A percentile compares a stretch with the other conserved stretches of the same genome.
phyloP scores from a whole-genome alignment of 2,113 vertebrate species.

The Onychostoma macrolepis region DNA sequence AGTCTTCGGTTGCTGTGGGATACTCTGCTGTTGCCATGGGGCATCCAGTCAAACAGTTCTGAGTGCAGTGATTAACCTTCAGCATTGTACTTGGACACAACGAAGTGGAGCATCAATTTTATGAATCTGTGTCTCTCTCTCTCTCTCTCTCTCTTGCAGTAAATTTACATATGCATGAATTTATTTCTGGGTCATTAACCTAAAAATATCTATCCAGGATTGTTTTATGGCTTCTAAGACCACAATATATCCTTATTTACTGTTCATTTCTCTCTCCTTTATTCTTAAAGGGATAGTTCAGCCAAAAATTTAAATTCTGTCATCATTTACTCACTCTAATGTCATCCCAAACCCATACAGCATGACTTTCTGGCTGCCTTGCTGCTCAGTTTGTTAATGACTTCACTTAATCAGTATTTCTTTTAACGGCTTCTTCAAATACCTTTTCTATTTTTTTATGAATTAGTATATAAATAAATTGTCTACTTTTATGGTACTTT shows the following conservation, averaged over 20 bases:
- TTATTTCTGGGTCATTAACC: not conserved
- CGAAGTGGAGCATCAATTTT: not conserved
- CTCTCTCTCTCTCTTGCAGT: not conserved
- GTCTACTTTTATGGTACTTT: too few relatives aligned
- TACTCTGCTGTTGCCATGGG: not conserved
- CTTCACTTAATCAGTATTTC: not conserved
- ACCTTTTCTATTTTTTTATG: not conserved
- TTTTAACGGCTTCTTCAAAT: not conserved
- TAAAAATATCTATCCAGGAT: not conserved
- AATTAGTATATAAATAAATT: not conserved
- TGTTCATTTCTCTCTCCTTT: not conserved
- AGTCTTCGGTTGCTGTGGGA: not conserved
- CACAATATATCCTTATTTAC: not conserved
- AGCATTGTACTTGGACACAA: not conserved
- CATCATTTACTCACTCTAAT: not conserved
- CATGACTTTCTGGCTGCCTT: not conserved
- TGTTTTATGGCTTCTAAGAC: not conserved
- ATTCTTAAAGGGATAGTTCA: not conserved
- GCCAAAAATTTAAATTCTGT: not conserved
- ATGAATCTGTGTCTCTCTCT: not conserved
- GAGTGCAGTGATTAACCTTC: conserved; percentile 19
- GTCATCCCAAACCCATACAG: not conserved
- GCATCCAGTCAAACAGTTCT: conserved; percentile 5
- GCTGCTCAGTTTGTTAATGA: not conserved
- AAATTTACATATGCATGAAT: not conserved